Base-by-base conservation (phyloP, 2,888 invertebrate species). In the Caenorhabditis becei region DNA sequence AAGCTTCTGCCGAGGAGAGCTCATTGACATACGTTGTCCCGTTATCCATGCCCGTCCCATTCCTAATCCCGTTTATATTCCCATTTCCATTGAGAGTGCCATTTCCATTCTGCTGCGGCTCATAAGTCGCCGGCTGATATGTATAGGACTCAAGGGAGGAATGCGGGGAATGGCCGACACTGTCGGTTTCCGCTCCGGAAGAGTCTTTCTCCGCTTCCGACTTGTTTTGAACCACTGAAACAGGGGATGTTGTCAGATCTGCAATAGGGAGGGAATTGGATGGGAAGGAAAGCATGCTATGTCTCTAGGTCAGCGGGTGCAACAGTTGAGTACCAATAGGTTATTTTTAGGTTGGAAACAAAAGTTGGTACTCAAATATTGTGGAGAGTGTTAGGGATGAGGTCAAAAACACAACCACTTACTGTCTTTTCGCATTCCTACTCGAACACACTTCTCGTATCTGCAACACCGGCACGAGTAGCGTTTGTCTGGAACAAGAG, bases 391-490 rank as follows among this genome's bases (percentile, higher is more conserved):
- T 74, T 65, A 74, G 44, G 41, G 41, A 2, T 14, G 11, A 14
- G 65, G 62, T 65, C 62, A 65, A 58, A 65, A 47, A 56, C 37
- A 67, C 24, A 61, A 62, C 24, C 37, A 80, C 80, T 74, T 47
- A 82, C 84, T 77, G 62, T 83, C 79, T 71, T 74, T 78, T 26
- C 65, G 41, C 84, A 84, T 84, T 37, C 84, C 84, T 26, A 83
- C 69, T 32, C 75, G 65, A 16, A 79, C 59, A 66, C 84, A 84
- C 58, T 81, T 83, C 20, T 78, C 66, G 61, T 78, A 81, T 44
- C 84, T 71, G 72, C 84, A 84, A 58, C 66, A 62, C 58, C 84
- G 51, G 37, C 84, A 84, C n/a, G 79, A 83, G 53, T 84, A 84
- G 18, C 84, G 51, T 54, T 83, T 84, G 35, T 83, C 84, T 84